Conservation (phyloP, 2,113 vertebrate genomes). For the Tachycineta bicolor region DNA sequence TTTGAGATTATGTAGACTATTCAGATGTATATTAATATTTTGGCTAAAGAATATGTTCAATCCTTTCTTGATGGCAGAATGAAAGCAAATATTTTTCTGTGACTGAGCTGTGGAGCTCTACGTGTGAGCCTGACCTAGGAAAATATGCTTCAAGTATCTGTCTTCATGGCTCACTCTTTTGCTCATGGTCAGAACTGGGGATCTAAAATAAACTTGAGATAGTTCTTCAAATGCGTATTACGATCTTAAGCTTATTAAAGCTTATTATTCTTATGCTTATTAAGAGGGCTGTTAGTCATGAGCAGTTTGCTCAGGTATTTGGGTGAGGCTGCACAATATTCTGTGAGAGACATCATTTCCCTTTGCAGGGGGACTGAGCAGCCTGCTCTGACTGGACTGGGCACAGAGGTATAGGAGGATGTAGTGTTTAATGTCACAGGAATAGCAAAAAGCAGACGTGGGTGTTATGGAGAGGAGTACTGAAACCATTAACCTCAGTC, state of each 20-base stretch:
- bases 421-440: background rate
- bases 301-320: background rate
- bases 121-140: conserved; percentile 23
- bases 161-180: background rate
- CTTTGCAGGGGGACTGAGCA: background rate
- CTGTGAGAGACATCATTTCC: background rate
- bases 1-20: background rate
- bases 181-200: background rate
- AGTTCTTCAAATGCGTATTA: background rate
- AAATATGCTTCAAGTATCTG: background rate
- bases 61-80: background rate
- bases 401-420: background rate
- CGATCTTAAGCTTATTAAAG: background rate
- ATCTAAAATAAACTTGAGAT: background rate
- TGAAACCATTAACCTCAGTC: background rate
- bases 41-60: background rate
- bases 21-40: background rate
- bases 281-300: background rate
- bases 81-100: conserved; percentile 1
- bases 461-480: background rate
- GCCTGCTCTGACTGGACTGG: background rate
- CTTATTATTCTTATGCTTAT: background rate
- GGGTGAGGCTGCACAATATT: background rate
- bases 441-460: background rate
- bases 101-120: background rate